phyloP scores from a whole-genome alignment of 2,888 invertebrate genomes.

The Steinernema hermaphroditum region DNA sequence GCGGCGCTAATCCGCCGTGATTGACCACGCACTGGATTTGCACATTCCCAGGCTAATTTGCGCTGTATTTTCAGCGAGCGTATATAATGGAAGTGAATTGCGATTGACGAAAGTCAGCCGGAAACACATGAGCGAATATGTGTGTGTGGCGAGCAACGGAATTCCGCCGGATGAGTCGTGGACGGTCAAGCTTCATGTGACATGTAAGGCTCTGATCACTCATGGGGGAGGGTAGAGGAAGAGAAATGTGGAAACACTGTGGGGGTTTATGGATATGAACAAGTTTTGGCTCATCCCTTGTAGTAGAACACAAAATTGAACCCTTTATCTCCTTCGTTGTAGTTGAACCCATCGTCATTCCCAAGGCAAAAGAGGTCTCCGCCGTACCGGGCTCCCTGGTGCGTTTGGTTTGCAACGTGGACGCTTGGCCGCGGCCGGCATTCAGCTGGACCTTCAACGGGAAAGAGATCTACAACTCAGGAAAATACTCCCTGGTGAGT shows the following conservation, averaged over 20 bases:
- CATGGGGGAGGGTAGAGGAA: too few relatives aligned
- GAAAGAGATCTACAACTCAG: conserved; percentile 53
- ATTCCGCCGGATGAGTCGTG: conserved; percentile 65
- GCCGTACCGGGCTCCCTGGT: conserved; percentile 40
- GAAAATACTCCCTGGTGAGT: conserved; percentile 53
- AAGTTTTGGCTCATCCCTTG: too few relatives aligned
- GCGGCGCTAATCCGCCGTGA: conserved; percentile 24
- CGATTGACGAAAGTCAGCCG: conserved; percentile 58
- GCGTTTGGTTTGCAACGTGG: conserved; percentile 55
- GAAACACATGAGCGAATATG: conserved; percentile 65
- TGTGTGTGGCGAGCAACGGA: conserved; percentile 65
- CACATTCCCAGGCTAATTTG: conserved; percentile 24
- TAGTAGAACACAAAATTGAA: too few relatives aligned
- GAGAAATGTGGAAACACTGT: too few relatives aligned
- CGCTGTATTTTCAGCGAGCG: conserved; percentile 53
- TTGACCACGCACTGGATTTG: conserved; percentile 21
- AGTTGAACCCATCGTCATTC: conserved; percentile 61
- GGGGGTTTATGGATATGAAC: too few relatives aligned
- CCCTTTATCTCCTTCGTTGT: conserved; percentile 33
- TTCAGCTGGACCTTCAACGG: conserved; percentile 62
- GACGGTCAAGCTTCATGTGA: conserved; percentile 65
- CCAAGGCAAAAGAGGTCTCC: conserved; percentile 50
- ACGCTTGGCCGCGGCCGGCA: conserved; percentile 64
- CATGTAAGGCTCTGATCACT: conserved; percentile 60
- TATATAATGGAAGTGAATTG: conserved; percentile 61